Evolutionary conservation across 2,797 vertebrate species (phyloP).

Genomic region (Vireo griseus): DNA sequence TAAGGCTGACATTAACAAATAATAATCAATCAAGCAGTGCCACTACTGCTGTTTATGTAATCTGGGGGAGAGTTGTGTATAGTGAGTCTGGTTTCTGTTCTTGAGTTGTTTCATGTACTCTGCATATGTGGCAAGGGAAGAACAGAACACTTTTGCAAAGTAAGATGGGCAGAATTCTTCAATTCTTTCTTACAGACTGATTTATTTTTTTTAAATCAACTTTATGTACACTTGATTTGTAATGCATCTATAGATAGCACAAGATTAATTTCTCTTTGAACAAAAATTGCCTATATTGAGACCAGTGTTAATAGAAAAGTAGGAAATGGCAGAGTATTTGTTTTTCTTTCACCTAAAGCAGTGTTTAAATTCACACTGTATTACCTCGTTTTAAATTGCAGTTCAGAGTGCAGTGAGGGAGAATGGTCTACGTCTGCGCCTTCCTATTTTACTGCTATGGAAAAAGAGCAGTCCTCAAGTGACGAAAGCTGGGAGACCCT

Average conservation of each 20-base stretch:
- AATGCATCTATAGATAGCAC: not conserved
- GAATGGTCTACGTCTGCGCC: slow-evolving; percentile 74
- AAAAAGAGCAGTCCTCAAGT: slow-evolving; percentile 74
- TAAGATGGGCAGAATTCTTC: not conserved
- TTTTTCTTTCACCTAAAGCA: not conserved
- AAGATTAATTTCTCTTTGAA: not conserved
- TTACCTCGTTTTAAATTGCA: slow-evolving; percentile 50
- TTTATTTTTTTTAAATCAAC: not conserved
- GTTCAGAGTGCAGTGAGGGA: slow-evolving; percentile 83
- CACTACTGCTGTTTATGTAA: not conserved
- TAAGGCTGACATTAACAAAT: not conserved
- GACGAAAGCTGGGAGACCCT: slow-evolving; percentile 80
- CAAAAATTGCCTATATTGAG: not conserved
- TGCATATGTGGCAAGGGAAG: not conserved
- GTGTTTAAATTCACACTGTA: not conserved
- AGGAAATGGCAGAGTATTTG: not conserved
- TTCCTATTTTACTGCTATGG: slow-evolving; percentile 65
- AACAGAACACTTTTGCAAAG: not conserved
- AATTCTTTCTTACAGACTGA: not conserved
- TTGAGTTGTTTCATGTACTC: not conserved
- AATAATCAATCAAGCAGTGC: not conserved
- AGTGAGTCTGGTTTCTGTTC: not conserved
- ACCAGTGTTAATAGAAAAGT: not conserved
- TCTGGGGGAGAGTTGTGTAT: not conserved
- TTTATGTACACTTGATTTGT: not conserved